Percentiles rank a stretch among this genome's conserved stretches.
phyloP scores from a whole-genome alignment of 2,888 invertebrate genomes.

The Odontocolon sp. region DNA sequence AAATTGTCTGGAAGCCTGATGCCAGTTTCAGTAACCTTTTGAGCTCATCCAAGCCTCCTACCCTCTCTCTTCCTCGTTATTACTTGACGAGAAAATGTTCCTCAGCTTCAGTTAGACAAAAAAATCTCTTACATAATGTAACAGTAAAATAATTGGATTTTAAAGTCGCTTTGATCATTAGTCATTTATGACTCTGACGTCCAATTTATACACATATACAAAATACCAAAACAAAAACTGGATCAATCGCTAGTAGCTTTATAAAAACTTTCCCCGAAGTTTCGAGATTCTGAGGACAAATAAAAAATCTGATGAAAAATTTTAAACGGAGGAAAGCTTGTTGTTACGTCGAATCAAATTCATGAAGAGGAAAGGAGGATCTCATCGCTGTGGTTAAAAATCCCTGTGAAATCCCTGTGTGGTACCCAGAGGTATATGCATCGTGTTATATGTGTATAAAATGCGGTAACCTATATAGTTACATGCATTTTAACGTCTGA shows the following conservation, averaged over 20 bases:
- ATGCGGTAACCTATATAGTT: not conserved
- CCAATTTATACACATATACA: too few relatives aligned
- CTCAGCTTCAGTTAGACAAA: not conserved
- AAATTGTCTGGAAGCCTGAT: conserved; percentile 6
- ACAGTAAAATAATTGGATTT: not conserved
- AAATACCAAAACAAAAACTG: not conserved
- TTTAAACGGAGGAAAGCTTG: too few relatives aligned
- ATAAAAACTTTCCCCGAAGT: too few relatives aligned
- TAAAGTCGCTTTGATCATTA: conserved; percentile 6
- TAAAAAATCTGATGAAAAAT: too few relatives aligned
- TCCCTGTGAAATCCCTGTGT: too few relatives aligned
- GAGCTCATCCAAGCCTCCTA: not conserved
- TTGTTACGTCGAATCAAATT: too few relatives aligned
- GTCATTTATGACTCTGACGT: not conserved
- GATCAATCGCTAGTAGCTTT: not conserved
- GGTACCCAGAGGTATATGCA: not conserved
- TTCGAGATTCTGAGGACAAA: too few relatives aligned
- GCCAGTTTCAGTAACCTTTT: not conserved
- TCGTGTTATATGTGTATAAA: not conserved
- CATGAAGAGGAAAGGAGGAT: too few relatives aligned
- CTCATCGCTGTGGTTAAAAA: too few relatives aligned
- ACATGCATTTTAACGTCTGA: conserved; percentile 6
- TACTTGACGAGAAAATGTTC: not conserved
- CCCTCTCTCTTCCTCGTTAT: not conserved
- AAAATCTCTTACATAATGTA: not conserved